Conservation (phyloP, 2,797 vertebrate species). For the Numenius phaeopus region DNA sequence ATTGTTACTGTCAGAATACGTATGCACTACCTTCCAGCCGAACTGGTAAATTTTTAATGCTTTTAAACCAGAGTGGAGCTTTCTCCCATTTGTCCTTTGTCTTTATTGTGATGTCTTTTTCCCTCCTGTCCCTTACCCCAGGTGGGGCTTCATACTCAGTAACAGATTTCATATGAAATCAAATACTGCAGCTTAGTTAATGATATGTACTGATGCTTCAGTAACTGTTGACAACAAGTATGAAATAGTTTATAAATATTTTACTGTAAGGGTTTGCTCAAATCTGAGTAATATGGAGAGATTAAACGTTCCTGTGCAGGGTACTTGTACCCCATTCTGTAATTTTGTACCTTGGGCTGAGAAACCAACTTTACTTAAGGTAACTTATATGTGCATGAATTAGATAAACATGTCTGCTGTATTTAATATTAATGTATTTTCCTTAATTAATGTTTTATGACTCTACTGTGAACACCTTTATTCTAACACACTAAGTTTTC, state of each 20-base stretch:
- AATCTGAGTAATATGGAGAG: neutral
- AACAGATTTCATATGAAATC: neutral
- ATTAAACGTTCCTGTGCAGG: neutral
- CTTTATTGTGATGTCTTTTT: neutral
- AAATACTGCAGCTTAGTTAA: neutral
- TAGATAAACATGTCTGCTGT: constrained; percentile 40
- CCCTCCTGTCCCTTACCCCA: neutral
- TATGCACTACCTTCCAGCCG: neutral
- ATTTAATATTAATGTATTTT: constrained; percentile 72
- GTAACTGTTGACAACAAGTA: neutral
- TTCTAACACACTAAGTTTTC: constrained; percentile 83
- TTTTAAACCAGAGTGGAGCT: neutral
- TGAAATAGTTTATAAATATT: neutral
- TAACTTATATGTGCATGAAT: constrained; percentile 31
- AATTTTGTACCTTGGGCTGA: neutral
- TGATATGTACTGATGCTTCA: neutral
- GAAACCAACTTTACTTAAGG: constrained; percentile 15
- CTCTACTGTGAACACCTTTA: constrained; percentile 64
- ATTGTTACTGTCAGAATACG: neutral
- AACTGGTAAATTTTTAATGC: neutral
- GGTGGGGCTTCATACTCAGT: neutral
- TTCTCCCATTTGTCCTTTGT: neutral
- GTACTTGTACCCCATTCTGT: neutral
- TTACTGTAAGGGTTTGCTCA: neutral
- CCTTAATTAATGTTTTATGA: constrained; percentile 70